Evolutionary conservation across 1,140 invertebrate species (phyloP).

Genomic region (Oreohelix idahoensis): DNA sequence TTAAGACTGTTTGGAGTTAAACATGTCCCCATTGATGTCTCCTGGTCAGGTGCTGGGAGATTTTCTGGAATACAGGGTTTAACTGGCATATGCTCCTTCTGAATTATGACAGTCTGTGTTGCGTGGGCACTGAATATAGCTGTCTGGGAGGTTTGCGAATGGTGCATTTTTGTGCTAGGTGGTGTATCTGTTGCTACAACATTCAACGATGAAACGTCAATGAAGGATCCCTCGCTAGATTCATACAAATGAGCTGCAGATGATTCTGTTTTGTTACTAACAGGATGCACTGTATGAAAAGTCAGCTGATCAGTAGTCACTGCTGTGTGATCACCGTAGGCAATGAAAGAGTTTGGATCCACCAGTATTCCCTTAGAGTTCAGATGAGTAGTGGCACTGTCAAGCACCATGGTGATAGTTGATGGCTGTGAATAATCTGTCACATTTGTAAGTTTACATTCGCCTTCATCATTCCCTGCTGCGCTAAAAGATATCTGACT

Average conservation of each 20-base stretch:
- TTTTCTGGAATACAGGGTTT: background rate
- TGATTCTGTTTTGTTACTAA: background rate
- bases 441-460: background rate
- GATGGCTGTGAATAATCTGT: background rate
- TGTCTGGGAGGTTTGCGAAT: background rate
- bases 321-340: background rate
- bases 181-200: background rate
- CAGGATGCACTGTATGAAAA: conserved; percentile 1
- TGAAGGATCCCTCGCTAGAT: background rate
- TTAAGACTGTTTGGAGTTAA: background rate
- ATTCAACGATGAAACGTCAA: background rate
- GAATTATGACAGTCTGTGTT: background rate
- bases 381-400: background rate
- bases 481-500: background rate
- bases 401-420: conserved; percentile 23
- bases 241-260: background rate
- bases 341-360: conserved; percentile 4
- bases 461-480: background rate
- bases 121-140: background rate
- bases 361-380: background rate
- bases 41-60: background rate
- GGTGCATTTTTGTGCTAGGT: background rate
- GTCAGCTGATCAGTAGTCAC: background rate
- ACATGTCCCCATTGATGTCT: background rate
- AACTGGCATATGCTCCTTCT: background rate